Evolutionary conservation across 2,888 invertebrate species (phyloP).

Genomic region (Linnaemya tessellans): DNA sequence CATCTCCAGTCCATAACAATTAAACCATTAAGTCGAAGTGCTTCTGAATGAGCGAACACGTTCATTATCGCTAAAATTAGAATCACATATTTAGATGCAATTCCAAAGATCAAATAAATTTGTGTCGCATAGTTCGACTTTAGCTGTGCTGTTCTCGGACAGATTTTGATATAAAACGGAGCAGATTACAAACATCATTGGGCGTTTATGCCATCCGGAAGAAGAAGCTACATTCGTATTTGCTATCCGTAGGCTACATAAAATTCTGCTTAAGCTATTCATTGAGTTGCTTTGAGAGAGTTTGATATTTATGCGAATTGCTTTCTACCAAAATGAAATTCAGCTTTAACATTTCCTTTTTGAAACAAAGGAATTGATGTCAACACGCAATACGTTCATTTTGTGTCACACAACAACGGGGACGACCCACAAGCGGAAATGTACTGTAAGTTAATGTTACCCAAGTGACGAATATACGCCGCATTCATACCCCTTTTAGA

Average conservation of each 20-base stretch:
- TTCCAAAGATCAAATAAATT: too few species aligned
- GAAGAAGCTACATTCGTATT: slow-evolving; percentile 18
- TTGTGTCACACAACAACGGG: slow-evolving; percentile 51
- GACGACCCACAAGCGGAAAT: slow-evolving; percentile 67
- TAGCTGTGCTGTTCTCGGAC: too few species aligned
- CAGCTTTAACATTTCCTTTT: slow-evolving; percentile 57
- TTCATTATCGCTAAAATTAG: too few species aligned
- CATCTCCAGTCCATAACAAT: too few species aligned
- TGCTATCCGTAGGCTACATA: slow-evolving; percentile 13
- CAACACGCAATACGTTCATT: slow-evolving; percentile 74
- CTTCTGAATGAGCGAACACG: too few species aligned
- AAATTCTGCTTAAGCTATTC: slow-evolving; percentile 13
- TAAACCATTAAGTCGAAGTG: too few species aligned
- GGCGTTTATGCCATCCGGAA: slow-evolving; percentile 18
- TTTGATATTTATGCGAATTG: slow-evolving; percentile 12
- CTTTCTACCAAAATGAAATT: slow-evolving; percentile 39
- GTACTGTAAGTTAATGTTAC: slow-evolving; percentile 72
- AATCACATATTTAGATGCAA: too few species aligned
- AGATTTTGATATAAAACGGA: not conserved
- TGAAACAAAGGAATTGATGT: slow-evolving; percentile 67
- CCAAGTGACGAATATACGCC: slow-evolving; percentile 43
- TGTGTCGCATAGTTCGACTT: not conserved
- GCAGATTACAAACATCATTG: not conserved
- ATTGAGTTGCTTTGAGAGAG: slow-evolving; percentile 21
- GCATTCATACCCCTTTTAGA: slow-evolving; percentile 14